phyloP scores from a whole-genome alignment of 1,140 invertebrate genomes.

The Heterodera carotae region DNA sequence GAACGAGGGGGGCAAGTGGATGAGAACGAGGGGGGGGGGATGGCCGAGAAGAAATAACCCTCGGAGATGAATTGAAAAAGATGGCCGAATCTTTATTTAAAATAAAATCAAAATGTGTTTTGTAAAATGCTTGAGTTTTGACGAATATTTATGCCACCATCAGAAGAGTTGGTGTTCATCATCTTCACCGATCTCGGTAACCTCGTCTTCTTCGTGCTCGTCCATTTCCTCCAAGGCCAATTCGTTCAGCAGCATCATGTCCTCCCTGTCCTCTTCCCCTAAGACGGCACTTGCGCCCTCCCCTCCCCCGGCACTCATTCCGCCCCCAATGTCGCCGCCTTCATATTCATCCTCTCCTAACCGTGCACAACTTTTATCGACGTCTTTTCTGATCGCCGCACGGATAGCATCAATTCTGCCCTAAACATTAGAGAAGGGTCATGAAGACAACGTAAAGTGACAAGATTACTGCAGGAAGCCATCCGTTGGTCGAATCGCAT shows the following conservation, averaged over 20 bases:
- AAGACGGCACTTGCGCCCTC: not conserved
- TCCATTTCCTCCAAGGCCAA: slow-evolving; percentile 9
- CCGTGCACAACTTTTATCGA: slow-evolving; percentile 38
- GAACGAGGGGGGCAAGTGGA: no score
- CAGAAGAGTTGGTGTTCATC: not conserved
- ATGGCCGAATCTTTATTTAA: no score
- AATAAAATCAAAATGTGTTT: not conserved
- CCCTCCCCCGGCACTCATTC: not conserved
- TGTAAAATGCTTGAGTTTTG: no score
- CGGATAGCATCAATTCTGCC: slow-evolving; percentile 50
- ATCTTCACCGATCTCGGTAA: no score
- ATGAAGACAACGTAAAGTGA: not conserved
- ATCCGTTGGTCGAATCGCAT: slow-evolving; percentile 45
- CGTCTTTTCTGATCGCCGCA: slow-evolving; percentile 59
- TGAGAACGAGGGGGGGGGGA: no score
- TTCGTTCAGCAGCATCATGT: slow-evolving; percentile 2
- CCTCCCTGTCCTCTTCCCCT: not conserved
- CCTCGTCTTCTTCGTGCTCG: not conserved
- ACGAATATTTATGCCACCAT: no score
- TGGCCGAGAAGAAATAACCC: no score
- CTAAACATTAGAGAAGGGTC: slow-evolving; percentile 21
- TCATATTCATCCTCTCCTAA: slow-evolving; percentile 23
- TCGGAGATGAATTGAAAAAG: no score
- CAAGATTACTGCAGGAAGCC: slow-evolving; percentile 51
- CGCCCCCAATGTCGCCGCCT: not conserved